Evolutionary conservation across 2,888 invertebrate genomes (phyloP).

Genomic region (Cryptus armator): DNA sequence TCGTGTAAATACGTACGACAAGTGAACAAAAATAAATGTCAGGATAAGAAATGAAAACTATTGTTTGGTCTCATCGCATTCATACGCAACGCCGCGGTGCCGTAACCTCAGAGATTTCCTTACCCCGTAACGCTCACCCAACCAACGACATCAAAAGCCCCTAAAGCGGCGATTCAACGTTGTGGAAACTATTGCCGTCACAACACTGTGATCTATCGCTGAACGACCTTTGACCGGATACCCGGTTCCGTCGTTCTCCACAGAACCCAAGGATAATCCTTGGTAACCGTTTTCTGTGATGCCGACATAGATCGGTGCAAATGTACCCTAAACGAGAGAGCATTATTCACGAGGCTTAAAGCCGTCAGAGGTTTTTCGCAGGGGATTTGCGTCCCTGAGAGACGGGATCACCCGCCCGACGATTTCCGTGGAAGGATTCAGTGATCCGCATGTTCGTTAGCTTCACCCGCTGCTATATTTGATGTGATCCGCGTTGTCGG

Average conservation of each 20-base stretch:
- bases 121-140: neutral
- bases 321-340: neutral
- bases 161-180: neutral
- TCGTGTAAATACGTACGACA: neutral
- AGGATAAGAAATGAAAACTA: conserved; percentile 28
- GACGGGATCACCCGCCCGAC: neutral
- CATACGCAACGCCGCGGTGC: conserved; percentile 14
- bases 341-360: conserved; percentile 37
- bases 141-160: conserved; percentile 24
- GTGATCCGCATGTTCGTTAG: neutral
- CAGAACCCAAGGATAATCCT: neutral
- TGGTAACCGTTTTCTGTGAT: neutral
- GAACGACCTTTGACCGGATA: conserved; percentile 8
- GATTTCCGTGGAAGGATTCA: neutral
- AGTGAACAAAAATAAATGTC: neutral
- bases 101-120: conserved; percentile 16
- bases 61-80: conserved; percentile 13
- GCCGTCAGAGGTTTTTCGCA: neutral
- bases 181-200: conserved; percentile 3
- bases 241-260: neutral
- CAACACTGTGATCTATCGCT: neutral
- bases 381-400: conserved; percentile 12
- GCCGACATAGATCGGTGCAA: neutral
- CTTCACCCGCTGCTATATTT: neutral
- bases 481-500: too few species aligned